These are phyloP conservation scores for Gobio gobio DNA, from an alignment of 2,113 vertebrate genomes.

Conservation along the genomic window DNA sequence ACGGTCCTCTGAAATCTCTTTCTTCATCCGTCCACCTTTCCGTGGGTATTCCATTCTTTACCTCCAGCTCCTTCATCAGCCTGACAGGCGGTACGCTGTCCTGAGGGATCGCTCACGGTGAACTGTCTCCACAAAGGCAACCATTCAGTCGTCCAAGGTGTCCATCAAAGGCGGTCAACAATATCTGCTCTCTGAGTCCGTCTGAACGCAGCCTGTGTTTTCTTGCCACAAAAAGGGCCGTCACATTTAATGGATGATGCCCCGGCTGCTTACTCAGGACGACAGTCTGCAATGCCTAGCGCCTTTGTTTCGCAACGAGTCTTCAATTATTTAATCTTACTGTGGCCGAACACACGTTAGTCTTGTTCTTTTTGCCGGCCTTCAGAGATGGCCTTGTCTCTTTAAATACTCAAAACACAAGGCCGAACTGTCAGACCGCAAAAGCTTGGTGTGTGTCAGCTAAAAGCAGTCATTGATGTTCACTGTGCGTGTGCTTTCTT, in stretches of 20 bases:
- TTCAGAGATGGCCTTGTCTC: constrained; percentile 64
- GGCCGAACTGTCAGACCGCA: constrained; percentile 61
- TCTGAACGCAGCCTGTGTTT: constrained; percentile 51
- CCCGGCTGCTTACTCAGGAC: background rate
- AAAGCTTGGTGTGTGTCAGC: constrained; percentile 44
- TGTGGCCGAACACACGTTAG: constrained; percentile 69
- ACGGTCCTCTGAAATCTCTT: constrained; percentile 27
- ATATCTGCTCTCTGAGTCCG: constrained; percentile 56
- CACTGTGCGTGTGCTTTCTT: constrained; percentile 6
- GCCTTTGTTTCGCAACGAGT: constrained; percentile 51
- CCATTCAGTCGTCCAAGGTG: constrained; percentile 63
- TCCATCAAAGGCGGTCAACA: constrained; percentile 69
- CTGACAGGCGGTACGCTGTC: constrained; percentile 61
- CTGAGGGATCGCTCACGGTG: constrained; percentile 60
- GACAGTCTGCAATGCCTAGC: background rate
- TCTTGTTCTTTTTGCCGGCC: constrained; percentile 61
- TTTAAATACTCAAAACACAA: constrained; percentile 55
- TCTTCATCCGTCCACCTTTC: constrained; percentile 45
- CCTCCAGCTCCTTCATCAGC: constrained; percentile 56
- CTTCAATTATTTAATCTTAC: constrained; percentile 74
- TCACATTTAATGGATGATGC: constrained; percentile 65
- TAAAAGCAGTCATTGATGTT: constrained; percentile 64
- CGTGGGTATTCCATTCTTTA: constrained; percentile 14
- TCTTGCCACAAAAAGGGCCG: constrained; percentile 54
- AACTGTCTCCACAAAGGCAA: constrained; percentile 64